Percentiles rank a stretch among this genome's conserved stretches.
Conservation (phyloP, 2,113 vertebrate species). For the Excalfactoria chinensis region DNA sequence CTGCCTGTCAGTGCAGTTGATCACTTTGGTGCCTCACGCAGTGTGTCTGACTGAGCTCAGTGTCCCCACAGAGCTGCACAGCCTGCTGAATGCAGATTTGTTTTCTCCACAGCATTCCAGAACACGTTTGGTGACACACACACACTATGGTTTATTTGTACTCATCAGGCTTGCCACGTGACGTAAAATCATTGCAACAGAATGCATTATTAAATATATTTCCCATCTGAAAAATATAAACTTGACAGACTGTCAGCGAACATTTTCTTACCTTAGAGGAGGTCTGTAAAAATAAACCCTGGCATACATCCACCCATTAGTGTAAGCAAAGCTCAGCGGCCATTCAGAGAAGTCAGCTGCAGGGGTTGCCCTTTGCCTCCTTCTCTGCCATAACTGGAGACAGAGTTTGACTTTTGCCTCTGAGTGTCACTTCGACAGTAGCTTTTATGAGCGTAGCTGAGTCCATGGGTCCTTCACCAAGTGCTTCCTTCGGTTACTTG, state of each 20-base stretch:
- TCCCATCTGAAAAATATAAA: conserved; percentile 59
- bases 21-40: not conserved
- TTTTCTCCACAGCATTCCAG: not conserved
- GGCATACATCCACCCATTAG: not conserved
- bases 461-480: not conserved
- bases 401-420: conserved; percentile 15
- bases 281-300: not conserved
- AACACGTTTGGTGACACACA: not conserved
- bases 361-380: not conserved
- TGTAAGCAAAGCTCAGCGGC: not conserved
- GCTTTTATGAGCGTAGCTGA: not conserved
- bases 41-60: not conserved
- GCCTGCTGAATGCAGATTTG: not conserved
- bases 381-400: not conserved
- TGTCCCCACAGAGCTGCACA: not conserved
- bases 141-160: conserved; percentile 46
- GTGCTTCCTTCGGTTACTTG: not conserved
- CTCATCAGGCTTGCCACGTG: conserved; percentile 66
- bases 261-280: conserved; percentile 53
- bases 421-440: not conserved
- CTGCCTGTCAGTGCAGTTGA: not conserved
- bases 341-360: not conserved
- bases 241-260: conserved; percentile 67
- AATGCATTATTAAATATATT: conserved; percentile 80
- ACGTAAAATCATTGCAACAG: conserved; percentile 79